These are phyloP conservation scores for Shinisaurus crocodilurus DNA, from an alignment of 2,113 vertebrate species.

Conservation along the genomic window DNA sequence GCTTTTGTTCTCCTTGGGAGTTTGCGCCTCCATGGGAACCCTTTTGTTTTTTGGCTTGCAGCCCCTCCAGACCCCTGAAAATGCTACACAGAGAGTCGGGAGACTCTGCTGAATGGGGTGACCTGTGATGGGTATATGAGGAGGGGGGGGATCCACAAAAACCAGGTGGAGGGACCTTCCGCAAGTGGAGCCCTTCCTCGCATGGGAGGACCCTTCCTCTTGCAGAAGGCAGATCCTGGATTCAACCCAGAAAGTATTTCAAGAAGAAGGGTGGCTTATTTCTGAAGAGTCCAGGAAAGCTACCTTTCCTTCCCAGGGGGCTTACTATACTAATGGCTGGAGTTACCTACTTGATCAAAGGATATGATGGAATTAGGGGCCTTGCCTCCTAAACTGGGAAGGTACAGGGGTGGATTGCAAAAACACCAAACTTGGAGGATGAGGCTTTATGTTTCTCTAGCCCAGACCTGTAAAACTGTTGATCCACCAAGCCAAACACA, in stretches of 20 bases:
- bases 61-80: too few relatives aligned
- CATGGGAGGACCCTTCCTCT: too few relatives aligned
- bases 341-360: neutral
- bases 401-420: neutral
- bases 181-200: neutral
- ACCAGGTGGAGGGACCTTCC: neutral
- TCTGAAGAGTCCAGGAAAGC: neutral
- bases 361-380: neutral
- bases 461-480: neutral
- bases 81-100: too few relatives aligned
- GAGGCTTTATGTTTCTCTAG: neutral
- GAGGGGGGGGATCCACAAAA: too few relatives aligned
- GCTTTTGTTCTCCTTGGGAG: neutral
- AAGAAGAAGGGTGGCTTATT: rapidly evolving
- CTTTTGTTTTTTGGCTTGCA: neutral
- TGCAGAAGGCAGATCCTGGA: too few relatives aligned
- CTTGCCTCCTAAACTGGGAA: neutral
- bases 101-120: too few relatives aligned
- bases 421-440: neutral
- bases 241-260: neutral
- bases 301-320: neutral
- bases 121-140: too few relatives aligned
- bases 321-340: neutral
- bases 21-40: neutral
- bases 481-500: neutral